A percentile compares a stretch with the other conserved stretches of the same genome.
Conservation (phyloP, 2,797 vertebrate species). For the Chiloscyllium punctatum region DNA sequence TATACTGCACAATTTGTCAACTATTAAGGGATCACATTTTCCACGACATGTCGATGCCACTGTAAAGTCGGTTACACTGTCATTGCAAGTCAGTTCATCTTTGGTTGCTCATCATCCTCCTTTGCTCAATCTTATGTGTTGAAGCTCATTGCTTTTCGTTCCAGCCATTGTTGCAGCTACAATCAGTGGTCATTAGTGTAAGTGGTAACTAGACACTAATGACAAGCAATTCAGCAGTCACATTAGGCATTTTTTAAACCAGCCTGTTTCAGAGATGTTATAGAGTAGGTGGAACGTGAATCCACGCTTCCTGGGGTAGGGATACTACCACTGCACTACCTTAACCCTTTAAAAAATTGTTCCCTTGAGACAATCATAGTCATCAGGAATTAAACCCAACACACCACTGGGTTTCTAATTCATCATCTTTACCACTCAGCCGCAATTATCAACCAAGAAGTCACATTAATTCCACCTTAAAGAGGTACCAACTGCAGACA, state of each 20-base stretch:
- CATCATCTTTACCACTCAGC: too few species aligned
- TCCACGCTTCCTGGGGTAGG: too few species aligned
- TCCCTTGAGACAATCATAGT: too few species aligned
- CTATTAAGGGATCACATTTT: not conserved
- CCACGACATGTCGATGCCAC: not conserved
- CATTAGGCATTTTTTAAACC: not conserved
- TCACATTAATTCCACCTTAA: not conserved
- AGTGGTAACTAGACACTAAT: not conserved
- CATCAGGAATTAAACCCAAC: too few species aligned
- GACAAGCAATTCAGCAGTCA: not conserved
- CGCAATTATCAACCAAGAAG: not conserved
- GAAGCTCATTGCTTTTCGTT: not conserved
- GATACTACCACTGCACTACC: too few species aligned
- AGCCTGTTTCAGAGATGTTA: too few species aligned
- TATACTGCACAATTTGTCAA: not conserved
- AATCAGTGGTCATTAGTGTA: not conserved
- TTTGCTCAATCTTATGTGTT: not conserved
- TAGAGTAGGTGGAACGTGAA: too few species aligned
- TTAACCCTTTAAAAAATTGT: too few species aligned
- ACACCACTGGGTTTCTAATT: too few species aligned
- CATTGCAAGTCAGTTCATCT: not conserved
- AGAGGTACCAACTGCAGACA: not conserved
- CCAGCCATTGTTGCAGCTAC: not conserved
- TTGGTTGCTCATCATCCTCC: not conserved
- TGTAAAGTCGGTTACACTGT: not conserved